Base-by-base conservation (phyloP, 2,113 vertebrate genomes). In the Podocnemis expansa region DNA sequence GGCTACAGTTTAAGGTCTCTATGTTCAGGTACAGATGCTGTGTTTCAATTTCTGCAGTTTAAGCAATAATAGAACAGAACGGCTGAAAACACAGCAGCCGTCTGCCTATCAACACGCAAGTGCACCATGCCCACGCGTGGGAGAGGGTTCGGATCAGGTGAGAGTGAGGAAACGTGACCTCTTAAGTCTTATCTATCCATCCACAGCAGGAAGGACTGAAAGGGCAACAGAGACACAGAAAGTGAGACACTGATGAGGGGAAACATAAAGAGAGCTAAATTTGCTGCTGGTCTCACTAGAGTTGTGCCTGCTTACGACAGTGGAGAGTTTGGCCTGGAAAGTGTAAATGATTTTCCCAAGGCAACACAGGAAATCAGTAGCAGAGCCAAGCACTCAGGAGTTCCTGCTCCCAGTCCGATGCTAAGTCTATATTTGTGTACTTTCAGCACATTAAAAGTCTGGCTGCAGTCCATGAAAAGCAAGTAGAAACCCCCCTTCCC, bases 291-390 rank as follows among this genome's bases (percentile, higher is more conserved):
- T 60, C 89, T 78, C 6, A 0, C 43, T 16, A 34, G 49, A 14
- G 27, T 1, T 0, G 0, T 82, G 49, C 13, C 67, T 0, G 10
- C 14, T 12, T 8, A 0, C 6, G 10, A 82, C 19, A 38, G n/a
- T 31, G 31, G 82, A 43, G 13, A 8, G 13, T 0, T 0, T 1
- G 80, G 58, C 56, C 2, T 0, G 34, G 2, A 25, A 49, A 54
- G 45, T 3, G 4, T 8, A 22, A 34, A 45, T n/a, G 38, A 4
- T 73, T 6, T 0, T 47, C 41, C 10, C 81, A 38, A 24, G 81
- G 75, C 79, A 70, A 21, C 1, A 1, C 11, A 1, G 5, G 22
- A n/a, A 75, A 41, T 67, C 52, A 43, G 29, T 25, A 6, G 73
- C 84, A 25, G 54, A 24, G 67, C 51, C 1, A 3, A 49, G 14